Evolutionary conservation across 2,797 vertebrate genomes (phyloP).

Genomic region (Pangasius mekongensis): DNA sequence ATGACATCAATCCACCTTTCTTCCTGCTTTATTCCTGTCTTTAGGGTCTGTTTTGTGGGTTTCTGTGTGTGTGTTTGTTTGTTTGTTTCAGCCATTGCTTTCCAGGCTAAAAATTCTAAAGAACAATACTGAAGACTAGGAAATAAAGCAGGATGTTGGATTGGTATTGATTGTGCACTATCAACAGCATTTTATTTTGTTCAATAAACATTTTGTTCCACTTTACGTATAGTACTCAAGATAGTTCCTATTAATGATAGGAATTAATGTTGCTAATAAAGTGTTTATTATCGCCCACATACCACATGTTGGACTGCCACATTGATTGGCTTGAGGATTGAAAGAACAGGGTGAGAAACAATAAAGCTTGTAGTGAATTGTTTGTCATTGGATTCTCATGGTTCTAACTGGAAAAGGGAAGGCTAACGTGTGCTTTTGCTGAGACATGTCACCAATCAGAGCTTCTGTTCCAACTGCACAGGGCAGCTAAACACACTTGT

Average conservation of each 20-base stretch:
- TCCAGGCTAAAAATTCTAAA: not conserved
- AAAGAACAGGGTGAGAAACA: not conserved
- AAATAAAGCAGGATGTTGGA: not conserved
- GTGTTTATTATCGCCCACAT: not conserved
- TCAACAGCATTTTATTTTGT: not conserved
- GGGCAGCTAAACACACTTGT: not conserved
- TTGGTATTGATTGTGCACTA: not conserved
- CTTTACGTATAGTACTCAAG: not conserved
- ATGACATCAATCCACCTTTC: conserved; percentile 22
- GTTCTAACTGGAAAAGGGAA: not conserved
- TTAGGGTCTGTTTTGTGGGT: conserved; percentile 22
- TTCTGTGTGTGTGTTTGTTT: not conserved
- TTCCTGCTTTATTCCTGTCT: conserved; percentile 27
- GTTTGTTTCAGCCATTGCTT: not conserved
- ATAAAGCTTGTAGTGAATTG: not conserved
- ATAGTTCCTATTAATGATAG: not conserved
- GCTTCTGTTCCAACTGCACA: not conserved
- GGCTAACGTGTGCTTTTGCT: not conserved
- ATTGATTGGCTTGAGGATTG: not conserved
- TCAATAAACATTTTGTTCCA: not conserved
- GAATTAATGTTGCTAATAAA: not conserved
- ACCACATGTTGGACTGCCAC: not conserved
- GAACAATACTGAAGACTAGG: not conserved
- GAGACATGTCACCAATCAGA: not conserved
- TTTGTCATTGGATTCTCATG: not conserved